Base-by-base conservation (phyloP, 2,888 invertebrate genomes). In the Biston stratarius region DNA sequence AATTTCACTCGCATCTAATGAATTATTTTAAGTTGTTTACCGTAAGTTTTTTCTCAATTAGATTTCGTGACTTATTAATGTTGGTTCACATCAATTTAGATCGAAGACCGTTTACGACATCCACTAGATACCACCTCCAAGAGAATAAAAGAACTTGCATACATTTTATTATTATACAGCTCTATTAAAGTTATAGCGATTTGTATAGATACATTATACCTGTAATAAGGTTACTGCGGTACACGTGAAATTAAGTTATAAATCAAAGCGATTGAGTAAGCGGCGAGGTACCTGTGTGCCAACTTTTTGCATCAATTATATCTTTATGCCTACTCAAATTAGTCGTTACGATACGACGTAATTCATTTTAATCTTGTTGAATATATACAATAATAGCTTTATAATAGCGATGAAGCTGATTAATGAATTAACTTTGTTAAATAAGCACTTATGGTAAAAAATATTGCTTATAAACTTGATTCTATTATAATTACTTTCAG, bases 221-320 rank as follows among this genome's bases (percentile, higher is more conserved):
- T 33, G 61, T 57, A 44, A 45, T 55, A 12, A 14, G 49, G 56
- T 60, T 24, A 49, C 6, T 38, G 38, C 38, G 38, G 38, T 38
- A 56, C 33, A 59, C 59, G 40, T 47, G 57, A 44, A 69, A 73
- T 81, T 78, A 79, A 76, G 79, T 80, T 78, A 77, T 80, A 80
- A 77, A 81, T 77, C 77, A 78, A 74, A 65, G 61, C 56, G 57
- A 57, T 64, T 49, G 71, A 69, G 36, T 33, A 47, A 58, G n/a
- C 6, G 53, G 48, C 38, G 1, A 5, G 38, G 38, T 38, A 38
- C 9, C 6, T 38, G 24, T 60, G 66, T 69, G 53, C 64, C 40
- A 58, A 73, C 65, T 78, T 82, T 82, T 81, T 80, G 74, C 74
- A 59, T 55, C 72, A 74, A 79, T 80, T 80, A 78, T n/a, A 66